A percentile compares a stretch with the other conserved stretches of the same genome.
phyloP scores from a whole-genome alignment of 2,888 invertebrate species.

The Sinotaia quadrata region DNA sequence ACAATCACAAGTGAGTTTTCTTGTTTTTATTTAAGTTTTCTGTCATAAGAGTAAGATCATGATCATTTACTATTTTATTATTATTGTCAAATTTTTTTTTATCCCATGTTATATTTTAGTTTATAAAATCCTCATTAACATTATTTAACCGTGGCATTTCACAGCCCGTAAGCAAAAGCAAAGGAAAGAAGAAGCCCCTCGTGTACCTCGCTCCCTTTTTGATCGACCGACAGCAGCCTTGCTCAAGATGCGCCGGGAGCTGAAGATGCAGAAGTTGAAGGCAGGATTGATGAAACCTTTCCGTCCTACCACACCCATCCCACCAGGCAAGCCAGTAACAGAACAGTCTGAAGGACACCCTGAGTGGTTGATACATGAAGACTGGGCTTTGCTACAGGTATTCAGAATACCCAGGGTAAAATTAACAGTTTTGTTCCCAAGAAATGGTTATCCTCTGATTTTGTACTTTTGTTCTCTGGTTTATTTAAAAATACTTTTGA shows the following conservation, averaged over 20 bases:
- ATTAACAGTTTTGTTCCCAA: too few relatives aligned
- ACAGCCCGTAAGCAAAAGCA: conserved; percentile 71
- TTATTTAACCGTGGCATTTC: too few relatives aligned
- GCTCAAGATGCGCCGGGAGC: conserved; percentile 83
- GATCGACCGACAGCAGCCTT: conserved; percentile 84
- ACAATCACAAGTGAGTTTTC: conserved; percentile 68
- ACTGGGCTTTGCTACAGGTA: conserved; percentile 83
- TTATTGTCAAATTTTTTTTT: neutral
- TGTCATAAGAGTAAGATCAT: neutral
- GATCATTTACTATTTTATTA: neutral
- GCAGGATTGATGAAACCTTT: conserved; percentile 56
- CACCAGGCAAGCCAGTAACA: conserved; percentile 47
- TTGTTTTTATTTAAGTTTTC: neutral
- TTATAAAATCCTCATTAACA: neutral
- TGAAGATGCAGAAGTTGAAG: conserved; percentile 82
- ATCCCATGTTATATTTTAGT: neutral
- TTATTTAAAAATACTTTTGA: too few relatives aligned
- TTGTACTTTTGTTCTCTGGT: too few relatives aligned
- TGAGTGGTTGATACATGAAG: conserved; percentile 93
- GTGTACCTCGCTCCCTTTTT: conserved; percentile 86
- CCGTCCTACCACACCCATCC: conserved; percentile 46
- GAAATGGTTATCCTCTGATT: too few relatives aligned
- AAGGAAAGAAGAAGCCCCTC: conserved; percentile 82
- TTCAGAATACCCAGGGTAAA: too few relatives aligned
- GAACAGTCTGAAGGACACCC: conserved; percentile 70